A percentile compares a stretch with the other conserved stretches of the same genome.
Conservation (phyloP, 2,113 vertebrate genomes). For the Carassius gibelio region DNA sequence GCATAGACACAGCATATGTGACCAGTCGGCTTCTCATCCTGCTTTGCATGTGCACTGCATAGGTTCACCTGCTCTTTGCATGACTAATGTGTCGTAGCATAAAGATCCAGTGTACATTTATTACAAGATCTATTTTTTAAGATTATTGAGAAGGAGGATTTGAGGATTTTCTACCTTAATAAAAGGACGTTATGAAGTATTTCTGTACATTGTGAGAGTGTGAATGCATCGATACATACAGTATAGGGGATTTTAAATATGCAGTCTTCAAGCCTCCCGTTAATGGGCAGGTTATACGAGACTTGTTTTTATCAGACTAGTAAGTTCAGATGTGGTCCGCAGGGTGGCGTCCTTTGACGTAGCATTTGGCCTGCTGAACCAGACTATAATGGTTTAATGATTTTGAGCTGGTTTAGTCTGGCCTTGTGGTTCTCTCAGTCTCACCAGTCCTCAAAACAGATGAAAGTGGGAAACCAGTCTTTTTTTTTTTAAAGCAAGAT, state of each 20-base stretch:
- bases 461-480: neutral
- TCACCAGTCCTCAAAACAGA: neutral
- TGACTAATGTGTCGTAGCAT: neutral
- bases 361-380: neutral
- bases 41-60: conserved; percentile 41
- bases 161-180: neutral
- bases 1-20: conserved; percentile 62
- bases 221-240: neutral
- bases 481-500: neutral
- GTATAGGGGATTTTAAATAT: neutral
- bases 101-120: neutral
- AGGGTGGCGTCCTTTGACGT: conserved; percentile 54
- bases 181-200: neutral
- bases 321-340: conserved; percentile 56
- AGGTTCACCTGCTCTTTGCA: neutral
- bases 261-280: neutral
- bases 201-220: neutral
- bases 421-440: neutral
- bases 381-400: neutral
- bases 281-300: conserved; percentile 8
- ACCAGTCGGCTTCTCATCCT: conserved; percentile 54
- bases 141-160: neutral
- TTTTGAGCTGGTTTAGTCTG: neutral
- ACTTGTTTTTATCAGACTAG: conserved; percentile 41
- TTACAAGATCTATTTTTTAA: neutral